Base-by-base conservation (phyloP, 2,113 vertebrate genomes). In the Brienomyrus longianalis region DNA sequence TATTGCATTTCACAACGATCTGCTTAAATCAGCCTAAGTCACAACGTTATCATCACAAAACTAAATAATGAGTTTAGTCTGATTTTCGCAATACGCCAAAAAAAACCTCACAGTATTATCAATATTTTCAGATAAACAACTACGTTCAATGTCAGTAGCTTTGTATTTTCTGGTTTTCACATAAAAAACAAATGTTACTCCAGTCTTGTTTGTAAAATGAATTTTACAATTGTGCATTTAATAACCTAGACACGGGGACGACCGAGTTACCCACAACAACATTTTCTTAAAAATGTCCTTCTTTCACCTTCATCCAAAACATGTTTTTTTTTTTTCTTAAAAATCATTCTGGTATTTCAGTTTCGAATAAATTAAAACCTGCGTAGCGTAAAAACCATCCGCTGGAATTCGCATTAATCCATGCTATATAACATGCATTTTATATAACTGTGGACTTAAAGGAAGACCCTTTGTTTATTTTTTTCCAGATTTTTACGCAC, bases 1-100 rank as follows among this genome's bases (percentile, higher is more conserved):
- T 96, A 96, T 96, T 96, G 95, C 94, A 96, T 95, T 95, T 96
- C 96, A 96, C 96, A 96, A 95, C 93, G 93, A 94, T 92, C 94
- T 93, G 93, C 94, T 91, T 93, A 95, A 96, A 95, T 94, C 93
- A 91, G 94, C 91, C 93, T 96, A 86, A 96, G 93, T 94, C 90
- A 92, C 93, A 93, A 48, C 85, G 83, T 83, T 88, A 89, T 89
- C 89, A 91, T 89, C 90, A 93, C 92, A 91, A 91, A 91, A 90
- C 93, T 92, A 91, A 45, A 93, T 93, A 93, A 91, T 31, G 91
- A 89, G 90, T 91, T 89, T n/a, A 77, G 70, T 74, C 84, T 77
- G 48, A 48, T 90, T 90, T 89, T 80, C 77, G 27, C 51, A 87
- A 83, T 88, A 90, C 59, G 90, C 90, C 88, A 90, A 90, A 90